Conservation (phyloP, 2,113 vertebrate species). For the Sialia sialis region DNA sequence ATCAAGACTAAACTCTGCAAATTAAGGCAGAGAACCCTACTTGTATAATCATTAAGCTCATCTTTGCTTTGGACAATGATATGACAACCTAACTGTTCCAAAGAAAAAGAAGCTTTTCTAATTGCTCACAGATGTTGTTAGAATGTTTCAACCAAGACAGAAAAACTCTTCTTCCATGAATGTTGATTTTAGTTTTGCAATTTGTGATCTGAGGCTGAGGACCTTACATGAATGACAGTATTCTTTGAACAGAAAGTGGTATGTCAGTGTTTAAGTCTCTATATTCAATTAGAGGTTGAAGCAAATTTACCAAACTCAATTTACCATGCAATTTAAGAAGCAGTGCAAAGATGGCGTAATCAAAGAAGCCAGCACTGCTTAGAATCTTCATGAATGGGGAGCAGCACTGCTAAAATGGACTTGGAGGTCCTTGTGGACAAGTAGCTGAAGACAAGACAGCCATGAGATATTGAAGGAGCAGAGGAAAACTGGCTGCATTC, state of each 20-base stretch:
- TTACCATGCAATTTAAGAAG: not conserved
- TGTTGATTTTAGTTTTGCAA: not conserved
- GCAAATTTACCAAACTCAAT: not conserved
- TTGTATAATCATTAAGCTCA: not conserved
- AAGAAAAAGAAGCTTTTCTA: not conserved
- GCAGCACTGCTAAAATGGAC: not conserved
- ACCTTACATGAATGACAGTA: not conserved
- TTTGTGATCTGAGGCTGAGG: not conserved
- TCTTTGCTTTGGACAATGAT: not conserved
- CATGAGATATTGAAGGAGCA: not conserved
- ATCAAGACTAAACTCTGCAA: not conserved
- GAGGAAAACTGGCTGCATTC: not conserved
- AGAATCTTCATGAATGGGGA: not conserved
- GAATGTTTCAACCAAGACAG: not conserved
- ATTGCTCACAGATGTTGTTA: not conserved
- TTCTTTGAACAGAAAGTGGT: not conserved
- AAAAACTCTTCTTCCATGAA: not conserved
- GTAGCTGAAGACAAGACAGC: not conserved
- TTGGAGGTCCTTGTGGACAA: not conserved
- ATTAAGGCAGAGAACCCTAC: not conserved
- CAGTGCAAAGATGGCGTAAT: not conserved
- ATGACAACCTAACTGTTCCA: not conserved
- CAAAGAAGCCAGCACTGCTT: not conserved
- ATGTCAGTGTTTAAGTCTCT: not conserved
- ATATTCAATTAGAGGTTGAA: not conserved